Conservation (phyloP, 2,888 invertebrate species). For the Cyclophora punctaria region DNA sequence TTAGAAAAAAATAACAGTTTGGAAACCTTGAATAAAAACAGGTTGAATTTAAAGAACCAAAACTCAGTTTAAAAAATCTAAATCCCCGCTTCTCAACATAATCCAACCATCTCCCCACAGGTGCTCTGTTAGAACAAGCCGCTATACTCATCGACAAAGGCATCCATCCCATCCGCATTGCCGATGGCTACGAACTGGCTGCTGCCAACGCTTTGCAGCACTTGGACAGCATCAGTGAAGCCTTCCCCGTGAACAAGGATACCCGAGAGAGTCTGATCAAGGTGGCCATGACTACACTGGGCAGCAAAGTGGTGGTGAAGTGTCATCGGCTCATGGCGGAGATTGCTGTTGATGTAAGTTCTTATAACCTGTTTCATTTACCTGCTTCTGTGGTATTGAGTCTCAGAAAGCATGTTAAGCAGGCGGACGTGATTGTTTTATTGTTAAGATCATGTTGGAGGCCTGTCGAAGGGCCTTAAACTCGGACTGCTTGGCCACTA, state of each 20-base stretch:
- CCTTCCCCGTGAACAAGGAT: constrained; percentile 88
- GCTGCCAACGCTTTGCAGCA: constrained; percentile 91
- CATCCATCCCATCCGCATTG: constrained; percentile 98
- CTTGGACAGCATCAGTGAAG: constrained; percentile 90
- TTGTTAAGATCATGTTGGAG: too few relatives aligned
- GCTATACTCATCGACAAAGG: constrained; percentile 94
- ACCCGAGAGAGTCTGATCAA: constrained; percentile 92
- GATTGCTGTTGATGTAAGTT: constrained; percentile 88
- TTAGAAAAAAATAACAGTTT: too few relatives aligned
- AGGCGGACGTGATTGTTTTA: too few relatives aligned
- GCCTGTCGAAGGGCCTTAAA: too few relatives aligned
- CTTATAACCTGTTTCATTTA: too few relatives aligned
- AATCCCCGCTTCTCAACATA: neutral
- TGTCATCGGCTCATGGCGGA: constrained; percentile 98
- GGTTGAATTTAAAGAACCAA: neutral
- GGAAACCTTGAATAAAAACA: too few relatives aligned
- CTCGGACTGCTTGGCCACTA: too few relatives aligned
- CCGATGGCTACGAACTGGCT: constrained; percentile 98
- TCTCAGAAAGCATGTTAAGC: too few relatives aligned
- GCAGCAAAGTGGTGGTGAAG: constrained; percentile 98
- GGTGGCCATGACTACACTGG: constrained; percentile 98
- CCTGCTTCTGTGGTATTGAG: too few relatives aligned
- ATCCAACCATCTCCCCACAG: constrained; percentile 42
- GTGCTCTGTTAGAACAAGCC: constrained; percentile 96
- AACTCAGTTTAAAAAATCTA: neutral